Conservation (phyloP, 1,140 invertebrate species). For the Batillaria attramentaria region DNA sequence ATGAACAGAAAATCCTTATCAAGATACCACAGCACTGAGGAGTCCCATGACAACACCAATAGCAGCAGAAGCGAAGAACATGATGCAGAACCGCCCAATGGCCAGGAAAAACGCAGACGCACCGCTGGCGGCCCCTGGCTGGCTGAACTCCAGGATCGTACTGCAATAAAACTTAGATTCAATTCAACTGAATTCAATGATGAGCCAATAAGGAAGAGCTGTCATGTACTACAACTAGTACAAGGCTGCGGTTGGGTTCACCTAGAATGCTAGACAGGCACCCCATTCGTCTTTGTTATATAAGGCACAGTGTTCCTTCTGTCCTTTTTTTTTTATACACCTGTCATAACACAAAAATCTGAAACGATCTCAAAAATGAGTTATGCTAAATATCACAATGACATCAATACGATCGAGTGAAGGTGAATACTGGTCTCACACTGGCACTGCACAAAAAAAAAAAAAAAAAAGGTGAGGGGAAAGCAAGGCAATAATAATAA, state of each 20-base stretch:
- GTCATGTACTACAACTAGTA: slow-evolving; percentile 6
- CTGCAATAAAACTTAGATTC: slow-evolving; percentile 41
- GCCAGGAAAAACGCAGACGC: slow-evolving; percentile 91
- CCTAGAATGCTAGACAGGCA: no score
- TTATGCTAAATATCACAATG: no score
- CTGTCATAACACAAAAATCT: no score
- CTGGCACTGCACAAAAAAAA: background rate
- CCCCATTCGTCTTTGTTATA: no score
- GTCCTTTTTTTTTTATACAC: no score
- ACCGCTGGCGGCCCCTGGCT: slow-evolving; percentile 79
- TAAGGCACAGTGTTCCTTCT: no score
- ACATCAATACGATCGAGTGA: no score
- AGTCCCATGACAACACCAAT: slow-evolving; percentile 97
- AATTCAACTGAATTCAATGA: background rate
- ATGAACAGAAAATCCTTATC: no score
- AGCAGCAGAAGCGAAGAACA: slow-evolving; percentile 98
- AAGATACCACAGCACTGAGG: slow-evolving; percentile 88
- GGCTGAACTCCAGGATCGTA: slow-evolving; percentile 76
- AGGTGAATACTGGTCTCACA: no score
- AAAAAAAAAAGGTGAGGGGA: background rate
- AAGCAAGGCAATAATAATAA: background rate
- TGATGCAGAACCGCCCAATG: slow-evolving; percentile 91
- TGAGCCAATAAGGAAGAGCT: background rate
- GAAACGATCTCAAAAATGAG: no score
- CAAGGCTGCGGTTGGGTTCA: background rate